phyloP scores from a whole-genome alignment of 2,888 invertebrate species.

The Drosophila rubida region DNA sequence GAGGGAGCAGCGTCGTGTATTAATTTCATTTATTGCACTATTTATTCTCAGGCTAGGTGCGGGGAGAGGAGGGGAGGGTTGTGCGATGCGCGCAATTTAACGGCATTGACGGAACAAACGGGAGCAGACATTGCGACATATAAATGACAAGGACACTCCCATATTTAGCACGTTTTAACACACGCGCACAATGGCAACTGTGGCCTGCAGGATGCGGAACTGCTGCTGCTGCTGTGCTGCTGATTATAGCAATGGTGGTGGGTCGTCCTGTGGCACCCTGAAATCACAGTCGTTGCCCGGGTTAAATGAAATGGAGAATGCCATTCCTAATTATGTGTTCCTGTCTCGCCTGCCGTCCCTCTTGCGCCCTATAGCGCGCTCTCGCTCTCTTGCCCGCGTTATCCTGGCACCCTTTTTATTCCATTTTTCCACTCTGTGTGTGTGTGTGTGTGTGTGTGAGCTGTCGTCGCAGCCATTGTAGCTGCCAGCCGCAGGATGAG shows the following conservation, averaged over 20 bases:
- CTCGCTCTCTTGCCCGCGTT: conserved; percentile 2
- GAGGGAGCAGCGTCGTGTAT: conserved; percentile 68
- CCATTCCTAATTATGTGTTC: conserved; percentile 77
- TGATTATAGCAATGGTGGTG: conserved; percentile 31
- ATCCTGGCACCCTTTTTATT: conserved; percentile 65
- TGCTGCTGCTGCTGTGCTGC: conserved; percentile 15
- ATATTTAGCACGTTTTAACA: conserved; percentile 82
- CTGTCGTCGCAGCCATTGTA: conserved; percentile 83
- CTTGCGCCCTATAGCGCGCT: neutral
- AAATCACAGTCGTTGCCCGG: conserved; percentile 64
- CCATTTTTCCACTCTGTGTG: neutral
- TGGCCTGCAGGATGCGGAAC: conserved; percentile 43
- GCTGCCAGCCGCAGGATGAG: conserved; percentile 69
- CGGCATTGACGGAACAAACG: conserved; percentile 45
- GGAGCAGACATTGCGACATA: conserved; percentile 73
- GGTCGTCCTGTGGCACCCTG: conserved; percentile 62
- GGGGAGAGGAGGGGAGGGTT: conserved; percentile 5
- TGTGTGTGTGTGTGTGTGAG: conserved; percentile 39
- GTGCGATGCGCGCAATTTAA: conserved; percentile 40
- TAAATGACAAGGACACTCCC: conserved; percentile 84
- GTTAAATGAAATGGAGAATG: conserved; percentile 83
- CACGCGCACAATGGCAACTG: conserved; percentile 73
- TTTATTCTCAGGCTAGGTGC: conserved; percentile 60
- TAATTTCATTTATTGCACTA: conserved; percentile 82
- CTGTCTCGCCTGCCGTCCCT: conserved; percentile 7